phyloP scores from a whole-genome alignment of 2,888 invertebrate species.

The Prionchulus punctatus region DNA sequence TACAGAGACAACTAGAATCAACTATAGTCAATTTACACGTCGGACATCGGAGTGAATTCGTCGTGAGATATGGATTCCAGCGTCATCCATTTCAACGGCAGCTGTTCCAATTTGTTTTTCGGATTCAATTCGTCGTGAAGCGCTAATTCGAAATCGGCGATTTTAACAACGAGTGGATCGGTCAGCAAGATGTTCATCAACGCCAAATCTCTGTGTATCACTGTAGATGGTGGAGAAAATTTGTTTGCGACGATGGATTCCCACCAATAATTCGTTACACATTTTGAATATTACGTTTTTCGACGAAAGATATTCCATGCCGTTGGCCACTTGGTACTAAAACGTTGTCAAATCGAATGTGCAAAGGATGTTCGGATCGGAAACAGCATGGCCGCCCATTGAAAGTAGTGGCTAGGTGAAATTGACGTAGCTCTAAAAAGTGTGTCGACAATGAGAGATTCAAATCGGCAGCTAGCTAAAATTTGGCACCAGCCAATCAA shows the following conservation, averaged over 20 bases:
- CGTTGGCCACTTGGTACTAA: slow-evolving; percentile 7
- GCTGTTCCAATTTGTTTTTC: slow-evolving; percentile 41
- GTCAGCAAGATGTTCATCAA: slow-evolving; percentile 86
- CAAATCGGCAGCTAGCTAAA: too few species aligned
- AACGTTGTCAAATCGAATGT: slow-evolving; percentile 7
- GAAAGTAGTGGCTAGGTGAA: too few species aligned
- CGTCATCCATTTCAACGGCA: slow-evolving; percentile 12
- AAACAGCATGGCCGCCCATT: too few species aligned
- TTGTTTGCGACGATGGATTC: background rate
- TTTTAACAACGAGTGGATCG: slow-evolving; percentile 78
- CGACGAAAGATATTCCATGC: slow-evolving; percentile 9
- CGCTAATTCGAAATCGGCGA: slow-evolving; percentile 90
- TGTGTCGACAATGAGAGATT: too few species aligned
- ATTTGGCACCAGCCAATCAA: too few species aligned
- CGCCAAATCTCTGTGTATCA: slow-evolving; percentile 85
- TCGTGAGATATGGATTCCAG: slow-evolving; percentile 8
- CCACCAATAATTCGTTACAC: background rate
- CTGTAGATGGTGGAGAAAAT: too few species aligned
- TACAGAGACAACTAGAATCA: background rate
- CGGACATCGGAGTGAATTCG: slow-evolving; percentile 7
- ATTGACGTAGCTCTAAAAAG: too few species aligned
- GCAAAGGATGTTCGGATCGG: background rate
- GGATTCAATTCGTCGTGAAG: too few species aligned
- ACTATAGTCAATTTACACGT: background rate
- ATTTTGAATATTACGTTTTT: slow-evolving; percentile 4